phyloP scores from a whole-genome alignment of 37 sponge, comb jelly and placozoan species.

The Cliona cf. orientalis region DNA sequence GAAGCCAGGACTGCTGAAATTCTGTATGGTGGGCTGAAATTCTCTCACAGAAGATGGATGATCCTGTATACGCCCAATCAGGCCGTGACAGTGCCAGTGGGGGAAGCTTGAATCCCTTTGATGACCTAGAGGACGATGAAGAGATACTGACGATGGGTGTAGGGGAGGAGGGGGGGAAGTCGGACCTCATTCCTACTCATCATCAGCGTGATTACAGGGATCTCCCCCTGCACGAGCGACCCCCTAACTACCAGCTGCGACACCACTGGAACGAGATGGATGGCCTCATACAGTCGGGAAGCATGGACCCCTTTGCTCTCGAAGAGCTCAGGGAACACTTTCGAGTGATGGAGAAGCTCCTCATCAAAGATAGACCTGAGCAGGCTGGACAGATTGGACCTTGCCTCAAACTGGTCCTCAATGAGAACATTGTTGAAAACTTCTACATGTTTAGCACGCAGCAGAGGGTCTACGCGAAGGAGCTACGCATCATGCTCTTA shows the following conservation, averaged over 20 bases:
- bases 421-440: conserved; percentile 59
- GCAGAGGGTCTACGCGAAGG: conserved; percentile 36
- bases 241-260: conserved; percentile 12
- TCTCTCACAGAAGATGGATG: too few species aligned
- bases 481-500: conserved; percentile 55
- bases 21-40: too few species aligned
- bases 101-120: conserved; percentile 67
- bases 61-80: too few species aligned
- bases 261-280: conserved; percentile 55
- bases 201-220: not conserved
- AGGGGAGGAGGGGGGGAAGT: not conserved
- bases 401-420: conserved; percentile 54
- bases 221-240: not conserved
- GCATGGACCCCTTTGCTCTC: conserved; percentile 67
- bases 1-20: too few species aligned
- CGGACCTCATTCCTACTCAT: too few species aligned
- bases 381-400: conserved; percentile 23
- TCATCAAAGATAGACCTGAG: conserved; percentile 37
- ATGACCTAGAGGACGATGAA: conserved; percentile 41
- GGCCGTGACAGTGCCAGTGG: too few species aligned
- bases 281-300: conserved; percentile 2
- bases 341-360: conserved; percentile 32
- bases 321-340: conserved; percentile 57
- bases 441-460: conserved; percentile 48
- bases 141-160: not conserved